Evolutionary conservation across 1,140 invertebrate genomes (phyloP), one percentile per base, ranked within the genome.

Genomic region (Cyphomyrmex costatus): DNA sequence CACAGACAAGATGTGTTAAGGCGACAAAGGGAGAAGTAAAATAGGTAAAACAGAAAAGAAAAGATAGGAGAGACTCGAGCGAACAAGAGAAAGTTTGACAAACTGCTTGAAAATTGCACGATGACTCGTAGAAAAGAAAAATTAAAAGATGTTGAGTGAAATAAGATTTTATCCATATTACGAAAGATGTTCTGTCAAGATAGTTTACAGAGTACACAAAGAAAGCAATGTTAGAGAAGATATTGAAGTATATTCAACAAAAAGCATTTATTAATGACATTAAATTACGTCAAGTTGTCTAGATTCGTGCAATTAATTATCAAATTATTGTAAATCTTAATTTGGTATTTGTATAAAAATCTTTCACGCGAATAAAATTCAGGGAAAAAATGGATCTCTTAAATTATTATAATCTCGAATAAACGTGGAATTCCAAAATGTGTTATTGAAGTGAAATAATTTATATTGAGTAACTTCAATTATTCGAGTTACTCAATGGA

Each of bases 81-180:
- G 1, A 70, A 21, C 3, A 58, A 71, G 79, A 82, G 36, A 73
- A 82, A 82, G 66, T 82, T 60, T 46, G 24, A 36, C 10, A 79
- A 71, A 58, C 33, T 71, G 19, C 36, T 82, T 73, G 79, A 73
- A 73, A 82, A 82, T 73, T 73, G 51, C 33, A 19, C 19, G 51
- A 71, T 82, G 33, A 82, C 21, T 71, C 14, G 51, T 36, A 56
- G 33, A 58, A 82, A 73, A 82, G 33, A 73, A 82, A 82, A 82
- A 82, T 58, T 82, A 27, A 58, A 82, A 12, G 0, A n/a, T 27
- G 36, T 2, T 71, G 51, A 58, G 14, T 46, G 33, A 73, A 82
- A 73, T 73, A 46, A 53, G 53, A 82, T 73, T 82, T 60, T 60
- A 58, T 71, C 33, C 19, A 16, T n/a, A 24, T 73, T 60, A 12